Evolutionary conservation across 2,888 invertebrate genomes (phyloP).

Genomic region (Latrodectus elegans): DNA sequence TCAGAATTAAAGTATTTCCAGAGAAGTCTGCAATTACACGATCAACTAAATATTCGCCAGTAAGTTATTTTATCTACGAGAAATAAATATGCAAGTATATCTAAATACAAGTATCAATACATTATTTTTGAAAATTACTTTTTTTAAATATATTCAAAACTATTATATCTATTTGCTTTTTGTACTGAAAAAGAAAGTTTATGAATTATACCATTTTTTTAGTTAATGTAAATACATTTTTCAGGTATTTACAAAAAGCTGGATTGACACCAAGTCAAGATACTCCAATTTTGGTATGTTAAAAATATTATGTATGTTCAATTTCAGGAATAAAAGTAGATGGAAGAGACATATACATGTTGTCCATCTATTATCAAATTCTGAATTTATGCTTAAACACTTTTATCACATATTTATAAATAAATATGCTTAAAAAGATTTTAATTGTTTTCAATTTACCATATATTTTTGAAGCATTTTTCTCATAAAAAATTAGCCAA

Average conservation of each 20-base stretch:
- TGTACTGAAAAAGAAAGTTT: not conserved
- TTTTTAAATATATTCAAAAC: not conserved
- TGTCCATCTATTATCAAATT: too few relatives aligned
- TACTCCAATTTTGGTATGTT: constrained; percentile 34
- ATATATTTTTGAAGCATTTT: too few relatives aligned
- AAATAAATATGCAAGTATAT: not conserved
- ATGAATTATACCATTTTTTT: not conserved
- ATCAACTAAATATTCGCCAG: constrained; percentile 36
- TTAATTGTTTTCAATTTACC: too few relatives aligned
- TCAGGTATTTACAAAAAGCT: constrained; percentile 35
- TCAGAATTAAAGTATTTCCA: constrained; percentile 43
- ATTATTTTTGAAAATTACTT: not conserved
- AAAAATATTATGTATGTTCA: not conserved
- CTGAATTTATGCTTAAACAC: too few relatives aligned
- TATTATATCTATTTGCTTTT: not conserved
- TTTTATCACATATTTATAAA: too few relatives aligned
- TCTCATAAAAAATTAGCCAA: too few relatives aligned
- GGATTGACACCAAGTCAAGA: constrained; percentile 33
- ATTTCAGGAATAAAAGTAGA: too few relatives aligned
- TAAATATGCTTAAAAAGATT: too few relatives aligned
- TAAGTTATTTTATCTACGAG: constrained; percentile 9
- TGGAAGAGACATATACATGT: too few relatives aligned
- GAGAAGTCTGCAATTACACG: constrained; percentile 38
- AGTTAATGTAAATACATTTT: not conserved
- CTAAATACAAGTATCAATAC: not conserved